phyloP scores from a whole-genome alignment of 2,113 vertebrate genomes.

The Odocoileus virginianus region DNA sequence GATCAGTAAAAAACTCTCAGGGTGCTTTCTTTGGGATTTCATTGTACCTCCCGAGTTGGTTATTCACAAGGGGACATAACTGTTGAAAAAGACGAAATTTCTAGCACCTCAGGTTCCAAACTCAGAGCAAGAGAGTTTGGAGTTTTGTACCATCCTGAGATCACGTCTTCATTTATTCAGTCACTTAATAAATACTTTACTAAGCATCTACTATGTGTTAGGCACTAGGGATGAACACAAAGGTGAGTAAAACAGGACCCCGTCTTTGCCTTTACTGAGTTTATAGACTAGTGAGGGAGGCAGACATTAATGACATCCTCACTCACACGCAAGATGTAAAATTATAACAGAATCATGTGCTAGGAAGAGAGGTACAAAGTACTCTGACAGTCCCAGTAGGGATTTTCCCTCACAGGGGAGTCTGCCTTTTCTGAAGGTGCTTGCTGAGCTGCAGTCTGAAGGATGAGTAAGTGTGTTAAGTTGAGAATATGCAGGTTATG shows the following conservation, averaged over 20 bases:
- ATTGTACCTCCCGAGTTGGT: neutral
- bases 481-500: neutral
- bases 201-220: neutral
- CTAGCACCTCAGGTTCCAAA: neutral
- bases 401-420: neutral
- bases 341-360: neutral
- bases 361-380: neutral
- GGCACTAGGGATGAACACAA: neutral
- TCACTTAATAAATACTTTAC: neutral
- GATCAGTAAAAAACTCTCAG: neutral
- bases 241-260: neutral
- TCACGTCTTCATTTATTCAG: neutral
- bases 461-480: neutral
- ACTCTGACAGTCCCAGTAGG: neutral
- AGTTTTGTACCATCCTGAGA: neutral
- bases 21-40: neutral
- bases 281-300: neutral
- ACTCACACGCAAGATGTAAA: neutral
- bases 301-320: neutral
- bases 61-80: neutral
- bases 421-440: neutral
- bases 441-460: neutral
- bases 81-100: neutral
- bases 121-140: neutral
- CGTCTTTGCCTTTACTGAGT: neutral